Evolutionary conservation across 1,140 invertebrate species (phyloP).

Genomic region (Glomeris maerens): DNA sequence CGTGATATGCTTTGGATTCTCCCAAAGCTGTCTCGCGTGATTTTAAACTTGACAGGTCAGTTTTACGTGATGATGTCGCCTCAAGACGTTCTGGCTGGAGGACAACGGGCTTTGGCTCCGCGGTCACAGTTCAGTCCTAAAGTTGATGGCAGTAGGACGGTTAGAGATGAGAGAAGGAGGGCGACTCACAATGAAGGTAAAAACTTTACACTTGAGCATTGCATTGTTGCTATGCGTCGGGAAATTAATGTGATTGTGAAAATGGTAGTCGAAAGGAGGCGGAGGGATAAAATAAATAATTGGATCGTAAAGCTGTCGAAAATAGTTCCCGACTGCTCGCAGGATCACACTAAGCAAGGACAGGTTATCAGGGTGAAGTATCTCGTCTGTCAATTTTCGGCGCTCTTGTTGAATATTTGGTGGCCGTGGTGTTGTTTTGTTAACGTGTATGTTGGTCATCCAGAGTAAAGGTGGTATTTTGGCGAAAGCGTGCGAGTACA

Average conservation of each 20-base stretch:
- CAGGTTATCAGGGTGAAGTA: no score
- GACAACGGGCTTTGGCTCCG: conserved; percentile 30
- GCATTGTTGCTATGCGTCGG: no score
- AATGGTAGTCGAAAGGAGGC: conserved; percentile 33
- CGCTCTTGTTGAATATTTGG: no score
- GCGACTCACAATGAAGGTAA: conserved; percentile 38
- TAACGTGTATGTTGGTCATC: neutral
- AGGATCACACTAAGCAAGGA: conserved; percentile 33
- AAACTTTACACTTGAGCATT: no score
- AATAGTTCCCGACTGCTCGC: conserved; percentile 42
- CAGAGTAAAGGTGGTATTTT: conserved; percentile 92
- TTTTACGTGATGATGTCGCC: conserved; percentile 46
- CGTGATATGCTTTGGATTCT: conserved; percentile 8
- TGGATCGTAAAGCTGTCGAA: conserved; percentile 87
- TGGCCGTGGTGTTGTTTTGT: no score
- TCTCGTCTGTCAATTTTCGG: no score
- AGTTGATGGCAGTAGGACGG: conserved; percentile 25
- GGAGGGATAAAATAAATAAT: conserved; percentile 79
- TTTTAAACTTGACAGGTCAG: conserved; percentile 30
- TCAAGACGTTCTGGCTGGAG: conserved; percentile 37
- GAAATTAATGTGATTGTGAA: neutral
- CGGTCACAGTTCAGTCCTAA: conserved; percentile 26
- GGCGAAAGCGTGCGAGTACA: conserved; percentile 92
- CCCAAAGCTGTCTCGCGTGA: conserved; percentile 2
- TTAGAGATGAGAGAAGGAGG: conserved; percentile 32